Percentiles rank a stretch among this genome's conserved stretches.
Conservation (phyloP, 1,140 invertebrate species). For the Papilio glaucus region DNA sequence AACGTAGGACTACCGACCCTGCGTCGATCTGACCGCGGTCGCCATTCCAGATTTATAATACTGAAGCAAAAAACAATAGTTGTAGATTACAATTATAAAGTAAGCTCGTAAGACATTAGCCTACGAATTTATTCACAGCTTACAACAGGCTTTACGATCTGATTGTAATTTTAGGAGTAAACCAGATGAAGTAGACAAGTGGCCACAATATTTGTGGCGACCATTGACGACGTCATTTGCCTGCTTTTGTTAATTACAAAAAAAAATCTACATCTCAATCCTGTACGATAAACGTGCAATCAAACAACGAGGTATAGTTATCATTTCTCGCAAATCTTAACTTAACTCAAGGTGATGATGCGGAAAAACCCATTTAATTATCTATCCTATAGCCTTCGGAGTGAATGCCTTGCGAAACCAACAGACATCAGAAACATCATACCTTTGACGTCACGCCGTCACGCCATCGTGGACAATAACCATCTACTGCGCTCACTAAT, state of each 20-base stretch:
- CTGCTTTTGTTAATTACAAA: neutral
- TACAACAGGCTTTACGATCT: too few species aligned
- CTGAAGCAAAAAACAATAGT: too few species aligned
- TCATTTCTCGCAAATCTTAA: neutral
- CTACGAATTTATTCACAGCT: too few species aligned
- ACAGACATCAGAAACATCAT: neutral
- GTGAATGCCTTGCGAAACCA: neutral
- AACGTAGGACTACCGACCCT: too few species aligned
- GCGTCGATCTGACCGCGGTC: too few species aligned
- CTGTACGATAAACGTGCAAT: neutral
- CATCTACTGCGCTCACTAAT: neutral
- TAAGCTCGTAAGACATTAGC: too few species aligned
- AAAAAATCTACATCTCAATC: neutral
- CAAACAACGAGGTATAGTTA: neutral
- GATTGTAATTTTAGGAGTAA: too few species aligned
- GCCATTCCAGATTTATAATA: too few species aligned
- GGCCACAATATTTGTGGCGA: too few species aligned
- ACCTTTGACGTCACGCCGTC: neutral
- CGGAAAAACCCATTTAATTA: slow-evolving; percentile 23
- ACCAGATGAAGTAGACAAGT: too few species aligned
- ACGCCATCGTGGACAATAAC: neutral
- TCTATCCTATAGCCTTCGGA: neutral
- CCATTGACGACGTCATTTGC: neutral
- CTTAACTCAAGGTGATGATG: neutral
- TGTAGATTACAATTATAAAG: too few species aligned